Percentiles rank a stretch among this genome's conserved stretches.
Evolutionary conservation across 2,113 vertebrate genomes (phyloP).

Genomic region (Myiozetetes cayanensis): DNA sequence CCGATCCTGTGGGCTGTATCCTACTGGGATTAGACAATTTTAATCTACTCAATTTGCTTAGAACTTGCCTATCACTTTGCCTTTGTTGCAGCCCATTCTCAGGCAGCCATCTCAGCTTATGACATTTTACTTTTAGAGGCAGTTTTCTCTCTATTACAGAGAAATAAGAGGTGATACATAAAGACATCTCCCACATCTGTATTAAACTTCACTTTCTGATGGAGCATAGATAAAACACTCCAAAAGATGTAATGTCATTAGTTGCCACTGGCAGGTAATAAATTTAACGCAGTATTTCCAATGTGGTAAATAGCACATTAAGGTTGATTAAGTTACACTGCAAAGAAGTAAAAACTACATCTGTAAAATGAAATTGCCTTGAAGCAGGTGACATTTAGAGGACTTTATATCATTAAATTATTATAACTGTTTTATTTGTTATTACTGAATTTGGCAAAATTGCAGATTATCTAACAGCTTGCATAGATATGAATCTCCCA

Average conservation of each 20-base stretch:
- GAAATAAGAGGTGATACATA: not conserved
- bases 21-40: not conserved
- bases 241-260: not conserved
- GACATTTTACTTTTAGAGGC: not conserved
- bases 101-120: not conserved
- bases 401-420: not conserved
- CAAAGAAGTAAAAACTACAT: not conserved
- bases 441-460: not conserved
- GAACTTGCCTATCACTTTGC: not conserved
- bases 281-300: not conserved
- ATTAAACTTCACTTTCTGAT: not conserved
- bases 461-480: not conserved
- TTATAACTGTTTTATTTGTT: not conserved
- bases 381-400: not conserved
- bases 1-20: not conserved
- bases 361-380: not conserved
- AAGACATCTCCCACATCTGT: not conserved
- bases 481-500: not conserved
- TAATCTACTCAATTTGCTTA: not conserved
- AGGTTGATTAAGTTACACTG: not conserved
- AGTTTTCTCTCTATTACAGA: not conserved
- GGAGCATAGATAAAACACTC: not conserved
- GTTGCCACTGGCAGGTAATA: not conserved
- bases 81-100: not conserved
- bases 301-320: not conserved